Evolutionary conservation across 2,113 vertebrate species (phyloP).

Genomic region (Sylvilagus bachmani): DNA sequence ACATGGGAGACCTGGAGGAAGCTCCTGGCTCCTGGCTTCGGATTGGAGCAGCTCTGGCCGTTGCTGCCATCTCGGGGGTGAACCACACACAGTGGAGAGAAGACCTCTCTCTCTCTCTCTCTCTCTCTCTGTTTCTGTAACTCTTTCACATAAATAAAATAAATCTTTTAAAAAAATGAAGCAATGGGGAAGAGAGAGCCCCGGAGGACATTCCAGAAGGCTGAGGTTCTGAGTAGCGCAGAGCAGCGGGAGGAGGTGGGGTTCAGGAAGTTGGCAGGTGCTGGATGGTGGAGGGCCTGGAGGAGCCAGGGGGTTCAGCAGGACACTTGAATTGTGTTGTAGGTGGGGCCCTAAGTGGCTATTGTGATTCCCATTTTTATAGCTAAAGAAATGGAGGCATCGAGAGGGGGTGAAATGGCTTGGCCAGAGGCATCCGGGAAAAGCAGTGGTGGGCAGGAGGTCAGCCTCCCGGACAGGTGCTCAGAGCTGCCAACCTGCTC

Average conservation of each 20-base stretch:
- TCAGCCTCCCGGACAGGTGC: not conserved
- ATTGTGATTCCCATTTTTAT: not conserved
- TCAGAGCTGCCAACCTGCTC: not conserved
- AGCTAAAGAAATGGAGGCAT: not conserved
- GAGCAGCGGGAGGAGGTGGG: rapidly evolving
- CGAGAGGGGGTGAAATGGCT: not conserved
- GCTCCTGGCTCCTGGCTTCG: too few relatives aligned
- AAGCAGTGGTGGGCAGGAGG: not conserved
- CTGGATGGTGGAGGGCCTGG: not conserved
- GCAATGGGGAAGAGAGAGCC: not conserved
- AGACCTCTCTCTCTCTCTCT: too few relatives aligned
- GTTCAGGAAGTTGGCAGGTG: not conserved
- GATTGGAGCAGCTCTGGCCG: too few relatives aligned
- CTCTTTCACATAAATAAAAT: too few relatives aligned
- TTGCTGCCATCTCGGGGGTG: too few relatives aligned
- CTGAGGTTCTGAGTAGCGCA: rapidly evolving
- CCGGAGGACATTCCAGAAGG: rapidly evolving
- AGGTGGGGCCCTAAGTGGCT: not conserved
- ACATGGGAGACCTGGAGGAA: too few relatives aligned
- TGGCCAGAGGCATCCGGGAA: not conserved
- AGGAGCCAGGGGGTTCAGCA: too few relatives aligned
- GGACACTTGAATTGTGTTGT: not conserved
- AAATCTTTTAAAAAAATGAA: too few relatives aligned
- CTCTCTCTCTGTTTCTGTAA: too few relatives aligned
- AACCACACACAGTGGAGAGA: too few relatives aligned